These are phyloP conservation scores for Toxotes lorentzi DNA, from an alignment of 2,797 vertebrate genomes.

Conservation along the genomic window DNA sequence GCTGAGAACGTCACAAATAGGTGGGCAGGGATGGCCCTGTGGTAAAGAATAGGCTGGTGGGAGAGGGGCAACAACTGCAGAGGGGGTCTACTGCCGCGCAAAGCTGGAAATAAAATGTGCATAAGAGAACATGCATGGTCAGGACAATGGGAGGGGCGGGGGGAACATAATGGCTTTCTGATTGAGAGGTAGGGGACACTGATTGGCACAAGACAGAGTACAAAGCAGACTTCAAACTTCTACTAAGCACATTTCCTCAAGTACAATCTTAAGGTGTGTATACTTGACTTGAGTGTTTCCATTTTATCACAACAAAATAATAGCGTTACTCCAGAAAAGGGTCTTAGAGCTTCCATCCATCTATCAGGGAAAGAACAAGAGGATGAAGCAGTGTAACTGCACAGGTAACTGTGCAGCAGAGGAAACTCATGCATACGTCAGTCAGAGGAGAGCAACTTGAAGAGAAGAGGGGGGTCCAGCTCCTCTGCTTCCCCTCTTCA, in stretches of 20 bases:
- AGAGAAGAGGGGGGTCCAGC: not conserved
- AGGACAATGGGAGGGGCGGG: conserved; percentile 63
- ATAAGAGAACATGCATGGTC: conserved; percentile 71
- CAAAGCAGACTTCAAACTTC: not conserved
- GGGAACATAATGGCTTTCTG: conserved; percentile 56
- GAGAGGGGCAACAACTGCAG: conserved; percentile 81
- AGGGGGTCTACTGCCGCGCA: conserved; percentile 69
- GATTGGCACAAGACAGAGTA: conserved; percentile 33
- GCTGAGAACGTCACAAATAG: conserved; percentile 74
- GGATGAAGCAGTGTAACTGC: not conserved
- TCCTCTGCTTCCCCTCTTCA: not conserved
- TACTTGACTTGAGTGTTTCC: not conserved
- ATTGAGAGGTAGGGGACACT: conserved; percentile 70
- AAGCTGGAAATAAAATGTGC: conserved; percentile 84
- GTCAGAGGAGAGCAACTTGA: not conserved
- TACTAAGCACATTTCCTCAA: not conserved
- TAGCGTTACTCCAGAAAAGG: not conserved
- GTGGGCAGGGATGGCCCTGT: conserved; percentile 74
- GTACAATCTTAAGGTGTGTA: no score
- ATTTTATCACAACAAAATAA: not conserved
- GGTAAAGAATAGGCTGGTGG: conserved; percentile 72
- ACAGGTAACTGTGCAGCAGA: not conserved
- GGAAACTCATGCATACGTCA: not conserved
- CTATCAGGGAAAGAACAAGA: not conserved
- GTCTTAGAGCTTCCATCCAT: not conserved